Evolutionary conservation across 2,113 vertebrate genomes (phyloP).

Genomic region (Cyphotilapia sp.): DNA sequence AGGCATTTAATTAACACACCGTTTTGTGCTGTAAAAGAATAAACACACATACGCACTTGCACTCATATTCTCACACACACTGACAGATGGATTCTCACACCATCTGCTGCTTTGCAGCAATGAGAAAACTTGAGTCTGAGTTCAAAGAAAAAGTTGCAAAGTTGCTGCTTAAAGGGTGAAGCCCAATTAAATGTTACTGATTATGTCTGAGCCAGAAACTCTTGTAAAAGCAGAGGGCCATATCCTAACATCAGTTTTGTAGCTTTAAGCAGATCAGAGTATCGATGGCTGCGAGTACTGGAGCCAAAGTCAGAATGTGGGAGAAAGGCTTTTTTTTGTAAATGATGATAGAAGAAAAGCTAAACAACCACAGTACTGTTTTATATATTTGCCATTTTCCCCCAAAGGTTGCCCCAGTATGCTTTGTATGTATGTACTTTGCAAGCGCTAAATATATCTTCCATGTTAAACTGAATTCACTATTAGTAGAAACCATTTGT

Average conservation of each 20-base stretch:
- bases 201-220: background rate
- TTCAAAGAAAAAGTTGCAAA: constrained; percentile 27
- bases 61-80: constrained; percentile 5
- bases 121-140: constrained; percentile 26
- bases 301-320: constrained; percentile 32
- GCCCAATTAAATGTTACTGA: background rate
- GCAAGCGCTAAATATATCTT: constrained; percentile 52
- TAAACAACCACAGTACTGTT: constrained; percentile 35
- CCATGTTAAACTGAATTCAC: constrained; percentile 45
- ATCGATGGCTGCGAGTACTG: constrained; percentile 1
- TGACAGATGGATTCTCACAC: constrained; percentile 47
- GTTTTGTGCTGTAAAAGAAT: constrained; percentile 49
- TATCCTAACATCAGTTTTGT: constrained; percentile 34
- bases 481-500: constrained; percentile 50
- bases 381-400: constrained; percentile 43
- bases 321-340: constrained; percentile 23
- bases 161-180: constrained; percentile 30
- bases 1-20: constrained; percentile 41
- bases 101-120: constrained; percentile 44
- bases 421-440: constrained; percentile 61
- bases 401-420: constrained; percentile 34
- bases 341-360: constrained; percentile 16
- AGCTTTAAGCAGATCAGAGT: constrained; percentile 47
- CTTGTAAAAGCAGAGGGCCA: background rate
- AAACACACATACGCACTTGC: constrained; percentile 14